These are phyloP conservation scores for Melanostigma gelatinosum DNA, from an alignment of 2,113 vertebrate species.

Conservation along the genomic window DNA sequence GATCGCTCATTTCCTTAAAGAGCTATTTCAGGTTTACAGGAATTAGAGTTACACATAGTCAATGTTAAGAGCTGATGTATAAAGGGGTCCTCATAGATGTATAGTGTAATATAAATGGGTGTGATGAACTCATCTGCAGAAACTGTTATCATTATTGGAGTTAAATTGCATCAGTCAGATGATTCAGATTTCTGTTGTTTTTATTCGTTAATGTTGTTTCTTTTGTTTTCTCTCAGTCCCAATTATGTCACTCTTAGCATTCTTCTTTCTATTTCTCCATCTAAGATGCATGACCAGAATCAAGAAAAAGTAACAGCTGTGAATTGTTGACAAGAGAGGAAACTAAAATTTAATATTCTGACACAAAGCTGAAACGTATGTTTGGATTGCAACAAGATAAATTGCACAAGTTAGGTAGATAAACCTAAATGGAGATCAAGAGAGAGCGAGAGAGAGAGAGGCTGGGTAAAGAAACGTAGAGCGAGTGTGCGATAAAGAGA, in stretches of 20 bases:
- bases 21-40: background rate
- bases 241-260: background rate
- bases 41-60: background rate
- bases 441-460: constrained; percentile 26
- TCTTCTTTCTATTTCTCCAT: constrained; percentile 4
- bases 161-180: constrained; percentile 12
- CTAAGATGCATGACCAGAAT: background rate
- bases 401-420: background rate
- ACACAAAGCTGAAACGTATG: background rate
- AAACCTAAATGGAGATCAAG: constrained; percentile 27
- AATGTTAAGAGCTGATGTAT: background rate
- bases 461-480: constrained; percentile 35
- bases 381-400: background rate
- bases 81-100: background rate
- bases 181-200: background rate
- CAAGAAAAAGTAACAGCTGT: background rate
- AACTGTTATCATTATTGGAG: background rate
- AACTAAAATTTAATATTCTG: background rate
- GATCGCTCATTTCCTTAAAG: too few relatives aligned
- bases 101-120: background rate
- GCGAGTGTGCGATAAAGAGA: constrained; percentile 35
- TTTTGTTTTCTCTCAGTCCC: background rate
- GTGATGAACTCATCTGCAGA: constrained; percentile 1
- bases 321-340: background rate
- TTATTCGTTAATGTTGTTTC: background rate